These are phyloP conservation scores for Lepidurus couesii DNA, from an alignment of 1,140 invertebrate genomes.

Conservation along the genomic window DNA sequence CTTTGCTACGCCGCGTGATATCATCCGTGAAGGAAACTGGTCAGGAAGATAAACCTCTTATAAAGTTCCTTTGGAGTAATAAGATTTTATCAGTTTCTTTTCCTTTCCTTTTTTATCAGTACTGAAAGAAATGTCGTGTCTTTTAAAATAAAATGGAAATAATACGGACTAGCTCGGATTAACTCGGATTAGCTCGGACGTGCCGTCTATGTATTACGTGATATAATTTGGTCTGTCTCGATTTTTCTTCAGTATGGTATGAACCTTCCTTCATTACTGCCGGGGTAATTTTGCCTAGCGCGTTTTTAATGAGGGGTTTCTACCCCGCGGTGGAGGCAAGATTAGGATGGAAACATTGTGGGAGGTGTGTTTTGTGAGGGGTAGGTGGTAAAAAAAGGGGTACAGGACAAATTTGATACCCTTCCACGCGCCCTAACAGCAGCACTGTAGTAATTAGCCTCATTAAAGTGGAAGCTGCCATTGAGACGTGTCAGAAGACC, in stretches of 20 bases:
- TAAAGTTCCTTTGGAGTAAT: too few species aligned
- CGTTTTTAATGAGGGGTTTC: neutral
- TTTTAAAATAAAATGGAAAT: too few species aligned
- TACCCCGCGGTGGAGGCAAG: neutral
- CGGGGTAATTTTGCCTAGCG: neutral
- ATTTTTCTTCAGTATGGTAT: too few species aligned
- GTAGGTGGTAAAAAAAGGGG: neutral
- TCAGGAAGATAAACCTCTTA: too few species aligned
- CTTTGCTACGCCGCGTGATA: neutral
- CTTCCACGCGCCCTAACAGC: neutral
- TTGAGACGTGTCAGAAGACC: conserved; percentile 21
- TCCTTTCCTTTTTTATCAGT: too few species aligned
- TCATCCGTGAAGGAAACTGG: too few species aligned
- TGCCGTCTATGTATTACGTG: too few species aligned
- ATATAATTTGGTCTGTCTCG: too few species aligned
- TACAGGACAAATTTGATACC: neutral
- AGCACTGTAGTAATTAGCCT: neutral
- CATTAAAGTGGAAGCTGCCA: conserved; percentile 4
- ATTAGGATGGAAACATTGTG: neutral
- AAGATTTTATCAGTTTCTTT: too few species aligned
- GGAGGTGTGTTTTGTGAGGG: neutral
- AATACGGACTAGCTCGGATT: too few species aligned
- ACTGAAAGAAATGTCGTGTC: too few species aligned
- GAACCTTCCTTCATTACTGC: neutral
- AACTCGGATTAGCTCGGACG: too few species aligned